Base-by-base conservation (phyloP, 2,797 vertebrate species). In the Crocidura indochinensis region DNA sequence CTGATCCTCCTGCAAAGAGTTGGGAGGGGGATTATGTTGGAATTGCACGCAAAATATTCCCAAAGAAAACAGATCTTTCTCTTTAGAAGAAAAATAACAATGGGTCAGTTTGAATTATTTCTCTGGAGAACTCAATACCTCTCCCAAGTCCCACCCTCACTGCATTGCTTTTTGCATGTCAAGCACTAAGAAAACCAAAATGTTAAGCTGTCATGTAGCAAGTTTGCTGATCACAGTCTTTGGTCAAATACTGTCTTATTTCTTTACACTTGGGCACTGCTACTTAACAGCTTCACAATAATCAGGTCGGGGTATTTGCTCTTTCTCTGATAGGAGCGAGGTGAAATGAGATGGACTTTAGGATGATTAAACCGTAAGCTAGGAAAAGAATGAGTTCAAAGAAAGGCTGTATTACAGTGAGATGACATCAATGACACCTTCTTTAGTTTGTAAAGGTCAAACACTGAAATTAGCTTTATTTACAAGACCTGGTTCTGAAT, bases 371-470 rank as follows among this genome's bases (percentile, higher is more conserved):
- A 78, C 74, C 46, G 91, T 91, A 92, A 91, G 69, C 11, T 14
- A 79, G 67, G 79, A 56, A 84, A 77, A 88, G 69, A 90, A 51
- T 68, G 20, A 51, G 11, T 62, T 15, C 9, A 77, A 88, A 91
- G 51, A 84, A 53, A 88, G 90, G 9, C 68, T 80, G 64, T 1
- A 1, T 20, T 46, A 76, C 17, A 93, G 49, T 12, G 24, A 92
- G 24, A 72, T 80, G 85, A 74, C 20, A 74, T 44, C 11, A n/a
- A 11, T 53, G 74, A 49, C 26, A 29, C 9, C 49, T 51, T 14
- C 53, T n/a, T 65, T 91, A 29, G 51, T 75, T 86, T 85, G 78
- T 86, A 90, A 94, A 95, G 72, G 77, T 90, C 88, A 84, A 62
- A n/a, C 6, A 91, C 65, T 74, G 20, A 84, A n/a, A 67, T 79